Base-by-base conservation (phyloP, 2,888 invertebrate genomes). In the Brassicogethes aeneus region DNA sequence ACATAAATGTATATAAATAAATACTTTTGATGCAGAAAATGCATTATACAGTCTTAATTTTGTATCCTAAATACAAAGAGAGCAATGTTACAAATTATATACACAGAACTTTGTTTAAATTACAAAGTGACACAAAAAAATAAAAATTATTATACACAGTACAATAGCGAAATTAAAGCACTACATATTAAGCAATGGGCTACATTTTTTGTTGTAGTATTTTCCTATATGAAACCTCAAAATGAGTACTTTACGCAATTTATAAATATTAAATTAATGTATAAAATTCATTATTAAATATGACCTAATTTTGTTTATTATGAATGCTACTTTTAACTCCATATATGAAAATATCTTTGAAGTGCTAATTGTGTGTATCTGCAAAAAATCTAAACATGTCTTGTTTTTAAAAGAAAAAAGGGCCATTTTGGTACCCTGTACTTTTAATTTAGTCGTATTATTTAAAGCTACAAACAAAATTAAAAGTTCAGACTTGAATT, bases 1-100 rank as follows among this genome's bases (percentile, higher is more conserved):
- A 50, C 44, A 50, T 51, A 47, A 52, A 52, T 48, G 47, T 54
- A 51, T 53, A 54, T 56, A 59, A 58, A 60, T 59, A 57, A 61
- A 60, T 60, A 60, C 49, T 50, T 54, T 49, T 52, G 45, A 48
- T 52, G 53, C 55, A 60, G 53, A 56, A 57, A 50, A 57, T 57
- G 59, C 62, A 59, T 54, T 55, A 55, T 60, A 64, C 62, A 64
- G 62, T 63, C 64, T 64, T 59, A 61, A 60, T 59, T 62, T 61
- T 57, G 55, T 57, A 56, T 56, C 51, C 53, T 55, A 55, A 55
- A 55, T 54, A 59, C 51, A 56, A 54, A 56, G 45, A 57, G 48
- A 43, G 51, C 53, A 50, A 49, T 45, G 43, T 39, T 42, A 48
- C 32, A 32, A 32, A 50, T 43, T 56, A 56, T 56, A 55, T 55